Evolutionary conservation across 2,888 invertebrate species (phyloP).

Genomic region (Caenorhabditis zanzibari): DNA sequence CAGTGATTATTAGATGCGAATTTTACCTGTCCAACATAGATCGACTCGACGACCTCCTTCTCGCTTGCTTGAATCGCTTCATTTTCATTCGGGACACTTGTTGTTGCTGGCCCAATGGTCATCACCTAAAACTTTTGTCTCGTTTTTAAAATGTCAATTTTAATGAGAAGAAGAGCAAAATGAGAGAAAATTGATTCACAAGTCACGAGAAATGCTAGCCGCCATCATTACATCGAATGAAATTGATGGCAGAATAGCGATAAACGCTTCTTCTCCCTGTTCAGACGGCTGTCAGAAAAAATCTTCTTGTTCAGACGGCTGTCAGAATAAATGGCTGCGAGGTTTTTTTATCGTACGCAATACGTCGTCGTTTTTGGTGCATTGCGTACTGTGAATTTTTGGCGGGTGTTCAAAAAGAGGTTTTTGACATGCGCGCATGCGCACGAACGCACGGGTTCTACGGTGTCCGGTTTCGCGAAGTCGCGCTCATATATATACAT

Average conservation of each 20-base stretch:
- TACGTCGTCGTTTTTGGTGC: not conserved
- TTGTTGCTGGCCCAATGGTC: constrained; percentile 11
- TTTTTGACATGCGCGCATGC: not conserved
- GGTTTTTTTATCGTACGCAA: constrained; percentile 15
- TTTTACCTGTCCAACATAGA: constrained; percentile 53
- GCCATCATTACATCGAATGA: constrained; percentile 14
- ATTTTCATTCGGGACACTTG: constrained; percentile 12
- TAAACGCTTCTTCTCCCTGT: constrained; percentile 27
- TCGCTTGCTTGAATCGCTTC: constrained; percentile 59
- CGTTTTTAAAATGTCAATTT: too few relatives aligned
- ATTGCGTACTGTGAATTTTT: constrained; percentile 10
- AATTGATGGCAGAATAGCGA: constrained; percentile 37
- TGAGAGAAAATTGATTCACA: constrained; percentile 8
- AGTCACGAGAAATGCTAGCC: constrained; percentile 27
- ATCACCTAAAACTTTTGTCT: constrained; percentile 29
- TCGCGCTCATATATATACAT: too few relatives aligned
- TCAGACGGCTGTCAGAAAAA: constrained; percentile 3
- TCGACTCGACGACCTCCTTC: constrained; percentile 40
- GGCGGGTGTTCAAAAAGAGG: constrained; percentile 18
- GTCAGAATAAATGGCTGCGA: constrained; percentile 1
- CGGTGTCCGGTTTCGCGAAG: too few relatives aligned
- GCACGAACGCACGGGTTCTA: too few relatives aligned
- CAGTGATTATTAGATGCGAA: constrained; percentile 52
- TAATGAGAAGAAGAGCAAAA: not conserved
- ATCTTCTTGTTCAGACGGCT: constrained; percentile 3